phyloP scores from a whole-genome alignment of 2,797 vertebrate species.

The Myotis vivesi region DNA sequence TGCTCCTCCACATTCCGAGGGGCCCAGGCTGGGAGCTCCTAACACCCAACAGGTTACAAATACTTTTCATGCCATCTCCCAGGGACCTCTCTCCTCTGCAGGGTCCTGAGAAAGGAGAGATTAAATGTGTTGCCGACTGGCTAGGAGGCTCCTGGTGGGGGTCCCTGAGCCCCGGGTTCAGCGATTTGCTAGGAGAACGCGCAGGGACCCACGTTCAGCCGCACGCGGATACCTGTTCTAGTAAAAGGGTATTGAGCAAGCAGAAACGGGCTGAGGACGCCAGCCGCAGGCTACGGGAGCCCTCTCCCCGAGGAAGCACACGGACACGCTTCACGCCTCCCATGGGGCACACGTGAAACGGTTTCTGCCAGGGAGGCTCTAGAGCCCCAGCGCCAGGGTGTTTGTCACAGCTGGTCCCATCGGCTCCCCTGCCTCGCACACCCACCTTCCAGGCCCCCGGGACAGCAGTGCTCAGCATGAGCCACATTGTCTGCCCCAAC shows the following conservation, averaged over 20 bases:
- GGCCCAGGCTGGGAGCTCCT: not conserved
- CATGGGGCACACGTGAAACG: fast-evolving
- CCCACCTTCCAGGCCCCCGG: not conserved
- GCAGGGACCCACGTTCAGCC: not conserved
- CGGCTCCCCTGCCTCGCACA: not conserved
- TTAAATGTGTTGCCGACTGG: not conserved
- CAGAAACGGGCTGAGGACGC: not conserved
- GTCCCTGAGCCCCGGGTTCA: not conserved
- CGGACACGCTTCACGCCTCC: not conserved
- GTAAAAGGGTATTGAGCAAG: not conserved
- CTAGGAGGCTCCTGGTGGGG: not conserved
- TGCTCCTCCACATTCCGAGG: not conserved
- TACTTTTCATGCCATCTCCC: not conserved
- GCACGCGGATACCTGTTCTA: not conserved
- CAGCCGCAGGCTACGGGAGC: not conserved
- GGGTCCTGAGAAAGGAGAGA: not conserved
- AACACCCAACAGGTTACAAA: not conserved
- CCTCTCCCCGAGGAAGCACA: not conserved
- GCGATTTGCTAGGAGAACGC: not conserved
- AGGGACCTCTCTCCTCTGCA: not conserved
- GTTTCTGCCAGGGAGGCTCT: not conserved
- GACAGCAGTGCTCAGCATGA: not conserved
- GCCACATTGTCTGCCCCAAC: not conserved
- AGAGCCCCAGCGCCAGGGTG: not conserved
- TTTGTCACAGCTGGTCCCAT: not conserved